Percentiles rank a stretch among this genome's conserved stretches.
phyloP scores from a whole-genome alignment of 2,113 vertebrate species.

The Gopherus flavomarginatus region DNA sequence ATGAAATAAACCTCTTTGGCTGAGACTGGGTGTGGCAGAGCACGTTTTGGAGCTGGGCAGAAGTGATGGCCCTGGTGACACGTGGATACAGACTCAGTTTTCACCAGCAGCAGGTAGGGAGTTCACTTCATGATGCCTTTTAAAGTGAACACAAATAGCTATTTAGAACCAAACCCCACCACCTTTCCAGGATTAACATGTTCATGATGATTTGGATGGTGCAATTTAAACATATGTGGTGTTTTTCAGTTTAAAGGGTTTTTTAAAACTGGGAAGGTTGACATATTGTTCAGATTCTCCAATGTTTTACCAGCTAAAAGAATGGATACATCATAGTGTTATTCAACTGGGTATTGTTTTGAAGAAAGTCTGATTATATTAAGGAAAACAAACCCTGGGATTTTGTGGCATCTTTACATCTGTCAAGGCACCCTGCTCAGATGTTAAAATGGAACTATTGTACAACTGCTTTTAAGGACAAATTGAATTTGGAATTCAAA shows the following conservation, averaged over 20 bases:
- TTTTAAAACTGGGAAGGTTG: background rate
- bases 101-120: background rate
- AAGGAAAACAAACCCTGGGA: background rate
- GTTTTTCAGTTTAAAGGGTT: background rate
- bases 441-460: slow-evolving; percentile 54
- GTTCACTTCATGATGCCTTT: background rate
- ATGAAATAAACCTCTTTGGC: too few species aligned
- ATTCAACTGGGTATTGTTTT: slow-evolving; percentile 57
- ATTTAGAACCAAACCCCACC: background rate
- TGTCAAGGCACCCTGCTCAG: slow-evolving; percentile 25
- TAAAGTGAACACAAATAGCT: background rate
- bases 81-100: too few species aligned
- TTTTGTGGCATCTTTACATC: slow-evolving; percentile 53
- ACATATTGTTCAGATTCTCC: background rate
- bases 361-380: slow-evolving; percentile 63
- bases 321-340: slow-evolving; percentile 58
- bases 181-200: background rate
- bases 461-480: slow-evolving; percentile 39
- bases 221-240: background rate
- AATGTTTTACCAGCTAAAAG: slow-evolving; percentile 20
- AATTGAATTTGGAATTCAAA: slow-evolving; percentile 43
- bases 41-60: too few species aligned
- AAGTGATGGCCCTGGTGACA: too few species aligned
- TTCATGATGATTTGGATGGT: background rate
- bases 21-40: too few species aligned